These are phyloP conservation scores for Leptopilina syphax DNA, from an alignment of 2,888 invertebrate genomes.

Conservation along the genomic window DNA sequence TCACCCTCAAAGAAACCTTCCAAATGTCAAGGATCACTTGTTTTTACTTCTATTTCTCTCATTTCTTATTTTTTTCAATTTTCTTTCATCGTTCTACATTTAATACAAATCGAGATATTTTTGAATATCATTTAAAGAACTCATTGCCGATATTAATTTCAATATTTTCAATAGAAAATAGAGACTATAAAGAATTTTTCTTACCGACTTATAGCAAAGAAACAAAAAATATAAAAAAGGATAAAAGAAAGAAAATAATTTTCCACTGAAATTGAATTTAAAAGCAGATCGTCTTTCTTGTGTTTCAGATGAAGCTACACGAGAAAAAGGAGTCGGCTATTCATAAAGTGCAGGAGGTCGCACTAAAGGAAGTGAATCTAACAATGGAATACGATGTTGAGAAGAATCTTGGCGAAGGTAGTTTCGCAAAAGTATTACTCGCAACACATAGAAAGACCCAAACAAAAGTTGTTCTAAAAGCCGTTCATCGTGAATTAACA, in stretches of 20 bases:
- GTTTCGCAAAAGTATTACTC: conserved; percentile 84
- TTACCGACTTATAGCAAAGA: too few species aligned
- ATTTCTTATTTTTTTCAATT: background rate
- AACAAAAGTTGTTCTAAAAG: conserved; percentile 84
- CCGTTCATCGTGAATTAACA: conserved; percentile 81
- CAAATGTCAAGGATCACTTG: conserved; percentile 28
- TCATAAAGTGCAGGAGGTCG: conserved; percentile 79
- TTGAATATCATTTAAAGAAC: too few species aligned
- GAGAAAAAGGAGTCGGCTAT: conserved; percentile 76
- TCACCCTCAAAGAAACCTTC: background rate
- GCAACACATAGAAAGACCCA: conserved; percentile 81
- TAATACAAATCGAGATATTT: too few species aligned
- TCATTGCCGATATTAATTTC: too few species aligned
- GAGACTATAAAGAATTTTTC: too few species aligned
- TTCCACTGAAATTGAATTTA: too few species aligned
- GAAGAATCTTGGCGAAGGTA: conserved; percentile 83
- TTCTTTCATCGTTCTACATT: background rate
- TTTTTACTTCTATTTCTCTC: too few species aligned
- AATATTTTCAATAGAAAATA: too few species aligned
- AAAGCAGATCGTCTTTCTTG: background rate
- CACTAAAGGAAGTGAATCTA: conserved; percentile 78
- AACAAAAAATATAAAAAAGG: too few species aligned
- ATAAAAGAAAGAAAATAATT: too few species aligned
- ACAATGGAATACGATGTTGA: conserved; percentile 82
- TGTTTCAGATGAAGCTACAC: conserved; percentile 73